Conservation (phyloP, 2,113 vertebrate species). For the Sminthopsis crassicaudata region DNA sequence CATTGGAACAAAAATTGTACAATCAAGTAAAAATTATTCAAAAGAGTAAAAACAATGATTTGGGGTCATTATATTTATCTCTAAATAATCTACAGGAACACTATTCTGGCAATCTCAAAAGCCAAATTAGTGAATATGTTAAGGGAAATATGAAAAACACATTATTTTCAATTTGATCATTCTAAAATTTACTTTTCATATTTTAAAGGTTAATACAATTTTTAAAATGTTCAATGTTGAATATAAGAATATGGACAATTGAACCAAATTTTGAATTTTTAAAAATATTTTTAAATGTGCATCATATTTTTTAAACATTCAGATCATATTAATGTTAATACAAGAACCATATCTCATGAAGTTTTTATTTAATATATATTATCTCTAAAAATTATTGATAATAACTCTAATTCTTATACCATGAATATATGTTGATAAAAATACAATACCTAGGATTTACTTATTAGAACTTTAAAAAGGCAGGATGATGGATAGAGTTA, state of each 20-base stretch:
- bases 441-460: too few species aligned
- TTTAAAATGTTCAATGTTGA: background rate
- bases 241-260: slow-evolving; percentile 20
- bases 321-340: background rate
- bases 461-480: too few species aligned
- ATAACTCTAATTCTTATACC: too few species aligned
- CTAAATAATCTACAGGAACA: background rate
- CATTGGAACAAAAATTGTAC: too few species aligned
- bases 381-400: too few species aligned
- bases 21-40: background rate
- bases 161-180: background rate
- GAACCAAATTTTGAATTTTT: too few species aligned
- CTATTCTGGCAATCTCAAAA: slow-evolving; percentile 2
- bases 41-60: background rate
- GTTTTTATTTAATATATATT: background rate
- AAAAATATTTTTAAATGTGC: too few species aligned
- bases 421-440: too few species aligned
- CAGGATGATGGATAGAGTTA: too few species aligned
- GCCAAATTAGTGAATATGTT: background rate
- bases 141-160: slow-evolving; percentile 4
- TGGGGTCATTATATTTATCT: slow-evolving; percentile 21
- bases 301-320: background rate
- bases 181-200: background rate
- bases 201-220: slow-evolving; percentile 17
- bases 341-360: background rate